Evolutionary conservation across 1,140 invertebrate species (phyloP), one percentile per base, ranked within the genome.

Genomic region (Drosophila nannoptera): DNA sequence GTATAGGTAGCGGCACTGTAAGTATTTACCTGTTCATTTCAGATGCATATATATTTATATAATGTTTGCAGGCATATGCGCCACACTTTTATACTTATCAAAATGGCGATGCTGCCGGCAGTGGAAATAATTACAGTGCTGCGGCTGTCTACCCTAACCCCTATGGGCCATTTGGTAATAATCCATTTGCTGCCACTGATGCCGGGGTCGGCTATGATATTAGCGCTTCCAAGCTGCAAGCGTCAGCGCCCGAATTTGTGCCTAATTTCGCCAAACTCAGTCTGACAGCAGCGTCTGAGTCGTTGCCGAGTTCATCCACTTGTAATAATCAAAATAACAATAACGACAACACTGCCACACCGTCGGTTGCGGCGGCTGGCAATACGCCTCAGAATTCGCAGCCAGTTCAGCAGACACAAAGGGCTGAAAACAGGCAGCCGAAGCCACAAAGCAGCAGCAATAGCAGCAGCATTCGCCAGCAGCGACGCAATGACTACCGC

Each of bases 211-310:
- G 70, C 38, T 81, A 84, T 40, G 87, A 87, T 56, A 84, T 88
- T 22, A 78, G 65, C 53, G 54, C 73, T 53, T 87, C 87, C 46
- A 88, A 88, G 75, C 67, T 89, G 50, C 87, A 89, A 68, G 84
- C 88, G 5, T 69, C 77, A 4, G 88, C 88, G 3, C 82, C 88
- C 7, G 88, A 89, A 86, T 89, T 89, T 61, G 84, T 89, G 59
- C 88, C 88, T 16, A 75, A 67, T 16, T 73, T 89, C 68, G 77
- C 74, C 49, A 87, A 87, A 56, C 53, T 87, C 16, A 84, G 63
- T 63, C 35, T 87, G 5, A 55, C 66, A 9, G 43, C 58, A 9
- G 48, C 52, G 4, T 43, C 61, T 29, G 31, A 14, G 29, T 22
- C 14, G 11, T 62, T 54, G 22, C 29, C 59, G 29, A 52, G 14